Evolutionary conservation across 1,140 invertebrate genomes (phyloP), one percentile per base, ranked within the genome.

Genomic region (Thrips palmi): DNA sequence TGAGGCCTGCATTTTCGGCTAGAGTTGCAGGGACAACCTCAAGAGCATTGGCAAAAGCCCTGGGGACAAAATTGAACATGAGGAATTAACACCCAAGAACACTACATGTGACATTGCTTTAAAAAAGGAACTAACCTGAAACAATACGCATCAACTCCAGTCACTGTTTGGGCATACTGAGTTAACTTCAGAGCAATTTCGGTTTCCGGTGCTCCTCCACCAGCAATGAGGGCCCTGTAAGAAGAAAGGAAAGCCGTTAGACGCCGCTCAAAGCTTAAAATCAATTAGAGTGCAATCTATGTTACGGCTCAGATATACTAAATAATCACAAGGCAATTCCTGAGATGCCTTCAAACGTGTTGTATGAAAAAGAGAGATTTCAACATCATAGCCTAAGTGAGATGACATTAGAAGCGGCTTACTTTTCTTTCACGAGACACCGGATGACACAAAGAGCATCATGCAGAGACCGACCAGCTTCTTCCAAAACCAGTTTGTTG

Each of bases 1-100:
- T 97, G 2, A 99, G 64, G n/a, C 96, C 94, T 18, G 94, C 93
- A 60, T 99, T 99, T 63, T 99, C 96, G n/a, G 96, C 89, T 36
- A 99, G 63, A 2, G 96, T 99, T 34, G 79, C 93, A 2, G 96
- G 96, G 53, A 99, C 86, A 3, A 98, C 77, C 64, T 97, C 92
- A 17, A 99, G 62, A 1, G 94, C 89, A 55, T 96, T 84, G 6
- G 93, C 89, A 66, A 87, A 99, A 1, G 87, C 91, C 45, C 81
- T 70, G 45, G 61, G 59, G 46, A 17, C 10, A 38, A 33, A 32
- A 35, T 20, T 28, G 17, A 39, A 37, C n/a, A 10, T 32, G 12
- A 5, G 11, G 15, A 8, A 14, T 8, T 10, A 8, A 8, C 8
- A 33, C 14, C 14, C 11, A 10, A n/a, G 14, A n/a, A 7, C 31